Base-by-base conservation (phyloP, 92 coral and sea anemone species). In the Muricea muricata region DNA sequence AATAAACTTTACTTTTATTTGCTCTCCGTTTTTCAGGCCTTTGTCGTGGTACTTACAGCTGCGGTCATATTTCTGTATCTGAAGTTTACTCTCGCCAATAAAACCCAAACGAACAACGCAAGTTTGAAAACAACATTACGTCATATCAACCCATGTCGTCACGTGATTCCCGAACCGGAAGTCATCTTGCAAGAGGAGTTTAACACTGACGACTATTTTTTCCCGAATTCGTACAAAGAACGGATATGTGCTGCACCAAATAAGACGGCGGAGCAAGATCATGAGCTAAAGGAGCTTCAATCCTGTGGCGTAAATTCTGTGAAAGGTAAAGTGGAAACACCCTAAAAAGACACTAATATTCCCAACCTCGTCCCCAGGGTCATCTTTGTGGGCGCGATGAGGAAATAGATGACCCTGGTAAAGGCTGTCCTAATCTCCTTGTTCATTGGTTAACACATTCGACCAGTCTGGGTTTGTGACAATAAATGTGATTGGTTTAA, bases 211-310 rank as follows among this genome's bases (percentile, higher is more conserved):
- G 83, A 78, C 41, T 55, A 56, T 40, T 78, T 78, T 58, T 78
- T 78, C 55, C 83, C 83, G 32, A 1, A 33, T 35, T 78, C 83
- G 26, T 78, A 55, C 71, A 78, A 56, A 37, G 83, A 78, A 45
- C 71, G 83, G 23, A 58, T 52, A 55, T 78, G 83, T 32, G 83
- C 83, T 23, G n/a, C 47, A 6, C 48, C 71, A 58, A 55, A 32
- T 56, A 78, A 18, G 65, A 26, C 71, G 65, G 57, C 5, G 12
- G 20, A 5, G 8, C 13, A 29, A 47, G 34, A 24, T 0, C 18
- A 35, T 7, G 55, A 56, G 23, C 30, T 28, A 7, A 10, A 12
- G 0, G 71, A 41, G 2, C 18, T 78, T 39, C 83, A 78, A 39
- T 34, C 54, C 1, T 78, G 83, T 23, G 35, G 56, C 8, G 20